Evolutionary conservation across 2,888 invertebrate genomes (phyloP).

Genomic region (Pardosa pseudoannulata): DNA sequence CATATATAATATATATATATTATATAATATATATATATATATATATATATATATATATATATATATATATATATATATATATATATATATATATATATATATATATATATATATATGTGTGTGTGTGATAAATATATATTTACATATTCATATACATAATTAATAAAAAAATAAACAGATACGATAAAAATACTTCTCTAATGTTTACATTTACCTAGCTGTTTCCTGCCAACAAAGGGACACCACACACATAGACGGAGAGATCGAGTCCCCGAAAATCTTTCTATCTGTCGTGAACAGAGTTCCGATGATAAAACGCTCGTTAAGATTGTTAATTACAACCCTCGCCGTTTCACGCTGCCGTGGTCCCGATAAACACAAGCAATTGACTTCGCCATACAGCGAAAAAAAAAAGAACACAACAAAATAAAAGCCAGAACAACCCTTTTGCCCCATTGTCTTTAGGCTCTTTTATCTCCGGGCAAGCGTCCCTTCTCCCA

Average conservation of each 20-base stretch:
- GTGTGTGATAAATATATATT: too few species aligned
- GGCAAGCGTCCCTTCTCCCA: background rate
- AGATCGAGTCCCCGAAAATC: background rate
- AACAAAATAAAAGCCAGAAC: background rate
- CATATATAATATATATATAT: too few species aligned
- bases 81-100: too few species aligned
- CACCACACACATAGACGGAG: background rate
- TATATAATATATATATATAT: too few species aligned
- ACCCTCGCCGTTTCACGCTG: conserved; percentile 42
- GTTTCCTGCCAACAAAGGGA: too few species aligned
- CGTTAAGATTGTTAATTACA: conserved; percentile 60
- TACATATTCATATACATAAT: too few species aligned
- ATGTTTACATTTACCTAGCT: too few species aligned
- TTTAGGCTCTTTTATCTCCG: background rate
- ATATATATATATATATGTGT: too few species aligned
- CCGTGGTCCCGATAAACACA: conserved; percentile 50
- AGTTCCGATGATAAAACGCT: conserved; percentile 51
- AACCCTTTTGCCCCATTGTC: background rate
- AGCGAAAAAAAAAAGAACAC: background rate
- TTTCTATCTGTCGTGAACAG: conserved; percentile 33
- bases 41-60: too few species aligned
- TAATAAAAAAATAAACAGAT: too few species aligned
- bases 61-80: too few species aligned
- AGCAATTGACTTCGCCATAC: conserved; percentile 55
- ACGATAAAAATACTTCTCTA: too few species aligned